These are phyloP conservation scores for Syngnathus typhle DNA, from an alignment of 2,113 vertebrate genomes.

Conservation along the genomic window DNA sequence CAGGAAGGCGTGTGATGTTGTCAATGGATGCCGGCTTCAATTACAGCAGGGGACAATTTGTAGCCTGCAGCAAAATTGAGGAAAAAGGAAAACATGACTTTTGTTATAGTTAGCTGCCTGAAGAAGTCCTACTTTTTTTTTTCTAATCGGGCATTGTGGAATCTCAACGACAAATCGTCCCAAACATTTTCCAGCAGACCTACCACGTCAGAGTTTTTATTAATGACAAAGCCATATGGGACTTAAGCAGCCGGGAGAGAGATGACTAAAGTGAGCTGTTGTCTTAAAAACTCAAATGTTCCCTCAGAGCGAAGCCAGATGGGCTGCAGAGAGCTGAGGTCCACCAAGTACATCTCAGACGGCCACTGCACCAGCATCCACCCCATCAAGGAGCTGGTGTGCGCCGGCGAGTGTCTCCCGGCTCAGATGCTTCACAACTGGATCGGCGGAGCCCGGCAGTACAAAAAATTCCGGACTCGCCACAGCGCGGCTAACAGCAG, in stretches of 20 bases:
- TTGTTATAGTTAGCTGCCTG: too few relatives aligned
- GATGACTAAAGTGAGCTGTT: too few relatives aligned
- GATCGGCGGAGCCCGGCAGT: constrained; percentile 69
- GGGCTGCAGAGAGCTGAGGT: constrained; percentile 87
- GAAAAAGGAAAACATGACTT: neutral
- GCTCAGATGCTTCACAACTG: constrained; percentile 89
- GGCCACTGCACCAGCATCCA: constrained; percentile 91
- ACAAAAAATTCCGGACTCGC: constrained; percentile 73
- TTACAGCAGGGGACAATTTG: neutral
- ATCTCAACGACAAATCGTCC: too few relatives aligned
- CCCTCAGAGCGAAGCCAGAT: constrained; percentile 78
- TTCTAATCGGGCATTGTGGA: too few relatives aligned
- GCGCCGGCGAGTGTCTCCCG: constrained; percentile 89
- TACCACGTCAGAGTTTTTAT: too few relatives aligned
- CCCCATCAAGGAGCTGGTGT: constrained; percentile 91
- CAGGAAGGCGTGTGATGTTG: constrained; percentile 1
- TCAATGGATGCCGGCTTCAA: neutral
- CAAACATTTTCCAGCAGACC: too few relatives aligned
- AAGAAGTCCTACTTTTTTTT: too few relatives aligned
- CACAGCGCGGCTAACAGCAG: constrained; percentile 60
- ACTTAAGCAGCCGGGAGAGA: too few relatives aligned
- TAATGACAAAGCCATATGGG: too few relatives aligned
- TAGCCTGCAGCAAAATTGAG: neutral
- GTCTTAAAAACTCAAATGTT: neutral
- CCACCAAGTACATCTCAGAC: constrained; percentile 93